phyloP scores from a whole-genome alignment of 2,113 vertebrate species.

The Leiothrix lutea region DNA sequence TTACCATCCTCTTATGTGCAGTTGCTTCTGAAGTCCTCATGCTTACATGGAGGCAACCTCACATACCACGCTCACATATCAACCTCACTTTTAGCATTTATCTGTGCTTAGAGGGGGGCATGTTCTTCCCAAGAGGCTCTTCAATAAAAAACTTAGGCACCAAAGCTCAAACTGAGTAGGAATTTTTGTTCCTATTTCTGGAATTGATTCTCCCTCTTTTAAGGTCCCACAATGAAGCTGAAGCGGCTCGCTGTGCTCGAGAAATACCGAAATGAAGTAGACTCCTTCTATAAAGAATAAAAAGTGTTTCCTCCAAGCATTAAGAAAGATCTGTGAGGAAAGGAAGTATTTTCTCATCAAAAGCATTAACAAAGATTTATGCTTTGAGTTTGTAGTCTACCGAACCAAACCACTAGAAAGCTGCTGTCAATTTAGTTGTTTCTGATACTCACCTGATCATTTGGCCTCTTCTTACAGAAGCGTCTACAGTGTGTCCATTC shows the following conservation, averaged over 20 bases:
- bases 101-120: background rate
- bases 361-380: background rate
- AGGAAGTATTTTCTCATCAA: background rate
- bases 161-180: background rate
- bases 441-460: background rate
- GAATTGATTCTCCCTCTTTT: background rate
- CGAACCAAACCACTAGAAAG: background rate
- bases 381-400: background rate
- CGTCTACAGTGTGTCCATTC: background rate
- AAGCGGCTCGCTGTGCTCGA: constrained; percentile 76
- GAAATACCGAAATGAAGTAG: constrained; percentile 78
- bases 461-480: background rate
- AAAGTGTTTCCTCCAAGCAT: background rate
- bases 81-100: background rate
- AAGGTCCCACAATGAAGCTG: constrained; percentile 89
- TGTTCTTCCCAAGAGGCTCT: background rate
- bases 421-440: background rate
- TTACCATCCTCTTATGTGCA: background rate
- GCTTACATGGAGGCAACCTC: background rate
- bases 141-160: background rate
- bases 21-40: background rate
- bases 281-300: constrained; percentile 77
- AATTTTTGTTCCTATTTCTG: background rate
- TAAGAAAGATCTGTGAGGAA: background rate
- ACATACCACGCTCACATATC: background rate